Percentiles rank a stretch among this genome's conserved stretches.
Evolutionary conservation across 2,888 invertebrate genomes (phyloP).

Genomic region (Mimachlamys varia): DNA sequence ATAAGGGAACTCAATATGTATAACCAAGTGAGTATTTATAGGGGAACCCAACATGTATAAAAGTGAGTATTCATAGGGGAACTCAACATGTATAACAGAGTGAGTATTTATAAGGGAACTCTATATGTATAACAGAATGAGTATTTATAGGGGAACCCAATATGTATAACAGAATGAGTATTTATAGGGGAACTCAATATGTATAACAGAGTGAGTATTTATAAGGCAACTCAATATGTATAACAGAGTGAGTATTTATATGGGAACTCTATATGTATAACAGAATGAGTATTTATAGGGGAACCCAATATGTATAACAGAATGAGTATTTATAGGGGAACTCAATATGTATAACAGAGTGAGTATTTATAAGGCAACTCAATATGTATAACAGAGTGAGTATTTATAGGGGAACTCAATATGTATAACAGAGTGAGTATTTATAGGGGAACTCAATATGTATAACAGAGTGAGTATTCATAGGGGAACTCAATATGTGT

Average conservation of each 20-base stretch:
- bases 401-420: conserved; percentile 64
- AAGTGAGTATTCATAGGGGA: conserved; percentile 71
- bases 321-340: conserved; percentile 69
- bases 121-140: conserved; percentile 70
- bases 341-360: conserved; percentile 72
- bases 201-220: conserved; percentile 71
- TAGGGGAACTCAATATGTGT: conserved; percentile 68
- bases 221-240: conserved; percentile 68
- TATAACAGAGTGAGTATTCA: conserved; percentile 71
- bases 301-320: conserved; percentile 69
- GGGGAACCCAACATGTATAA: conserved; percentile 67
- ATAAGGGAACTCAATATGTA: conserved; percentile 69
- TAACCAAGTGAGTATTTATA: conserved; percentile 70
- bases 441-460: conserved; percentile 66
- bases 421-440: conserved; percentile 71
- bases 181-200: conserved; percentile 68
- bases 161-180: conserved; percentile 70
- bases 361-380: conserved; percentile 65
- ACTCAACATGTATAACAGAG: conserved; percentile 70
- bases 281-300: conserved; percentile 70
- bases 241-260: conserved; percentile 70
- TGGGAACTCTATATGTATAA: conserved; percentile 67
- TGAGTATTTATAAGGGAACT: conserved; percentile 68
- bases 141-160: conserved; percentile 66
- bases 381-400: conserved; percentile 71